Evolutionary conservation across 2,888 invertebrate genomes (phyloP).

Genomic region (Amiota minor): DNA sequence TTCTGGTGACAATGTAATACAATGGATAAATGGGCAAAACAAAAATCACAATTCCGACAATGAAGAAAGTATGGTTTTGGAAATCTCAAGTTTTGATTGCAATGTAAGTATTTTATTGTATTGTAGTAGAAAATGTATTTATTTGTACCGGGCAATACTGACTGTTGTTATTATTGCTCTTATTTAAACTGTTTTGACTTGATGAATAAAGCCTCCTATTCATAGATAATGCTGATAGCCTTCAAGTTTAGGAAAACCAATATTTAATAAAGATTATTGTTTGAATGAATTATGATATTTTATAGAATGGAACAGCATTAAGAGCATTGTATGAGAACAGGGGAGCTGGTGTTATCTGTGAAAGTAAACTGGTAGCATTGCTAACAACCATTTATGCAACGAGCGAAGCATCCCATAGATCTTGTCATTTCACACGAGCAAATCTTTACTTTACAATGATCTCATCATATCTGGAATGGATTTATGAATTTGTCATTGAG

Average conservation of each 20-base stretch:
- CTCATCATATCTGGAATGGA: conserved; percentile 8
- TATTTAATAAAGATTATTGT: background rate
- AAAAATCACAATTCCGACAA: background rate
- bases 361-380: conserved; percentile 1
- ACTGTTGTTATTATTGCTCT: background rate
- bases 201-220: background rate
- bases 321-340: background rate
- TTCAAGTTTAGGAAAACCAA: background rate
- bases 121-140: background rate
- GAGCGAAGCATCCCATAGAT: background rate
- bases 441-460: conserved; percentile 2
- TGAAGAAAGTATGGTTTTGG: background rate
- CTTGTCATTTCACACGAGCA: background rate
- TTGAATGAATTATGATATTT: background rate
- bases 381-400: background rate
- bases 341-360: background rate
- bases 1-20: background rate
- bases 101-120: background rate
- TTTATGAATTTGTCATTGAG: background rate
- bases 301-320: background rate
- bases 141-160: background rate
- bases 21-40: background rate
- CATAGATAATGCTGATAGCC: background rate
- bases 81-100: background rate
- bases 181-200: no score